Evolutionary conservation across 1,140 invertebrate species (phyloP).

Genomic region (Drosophila ambigua): DNA sequence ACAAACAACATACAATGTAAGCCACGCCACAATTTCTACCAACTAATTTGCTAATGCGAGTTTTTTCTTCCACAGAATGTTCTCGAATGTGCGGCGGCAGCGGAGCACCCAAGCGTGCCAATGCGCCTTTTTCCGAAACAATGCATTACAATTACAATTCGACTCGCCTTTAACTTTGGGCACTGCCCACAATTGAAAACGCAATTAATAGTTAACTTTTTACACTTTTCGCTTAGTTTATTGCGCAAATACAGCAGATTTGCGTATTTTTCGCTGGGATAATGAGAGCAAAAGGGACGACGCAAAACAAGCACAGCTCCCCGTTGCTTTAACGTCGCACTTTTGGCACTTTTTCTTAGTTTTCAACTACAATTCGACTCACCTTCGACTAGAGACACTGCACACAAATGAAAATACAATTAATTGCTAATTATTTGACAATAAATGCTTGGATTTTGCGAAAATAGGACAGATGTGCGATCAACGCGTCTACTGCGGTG

Average conservation of each 20-base stretch:
- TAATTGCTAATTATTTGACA: neutral
- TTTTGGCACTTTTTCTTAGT: no score
- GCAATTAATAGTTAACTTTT: neutral
- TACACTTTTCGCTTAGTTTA: neutral
- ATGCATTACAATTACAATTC: neutral
- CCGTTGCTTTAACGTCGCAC: no score
- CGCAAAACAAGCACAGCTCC: no score
- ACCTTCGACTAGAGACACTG: neutral
- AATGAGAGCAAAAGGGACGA: no score
- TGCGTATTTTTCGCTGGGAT: no score
- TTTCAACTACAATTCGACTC: neutral
- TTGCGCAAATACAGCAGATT: neutral
- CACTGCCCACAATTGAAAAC: constrained; percentile 23
- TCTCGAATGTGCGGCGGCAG: neutral
- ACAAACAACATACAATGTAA: constrained; percentile 23
- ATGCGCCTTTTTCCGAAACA: neutral
- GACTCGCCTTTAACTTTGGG: constrained; percentile 18
- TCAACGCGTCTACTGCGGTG: no score
- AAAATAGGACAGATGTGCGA: neutral
- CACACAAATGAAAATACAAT: neutral
- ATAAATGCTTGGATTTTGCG: neutral
- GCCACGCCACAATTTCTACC: neutral
- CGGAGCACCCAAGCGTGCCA: constrained; percentile 20
- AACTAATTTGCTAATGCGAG: neutral
- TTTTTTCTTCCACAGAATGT: constrained; percentile 30